Evolutionary conservation across 2,888 invertebrate genomes (phyloP).

Genomic region (Pelosia muscerda): DNA sequence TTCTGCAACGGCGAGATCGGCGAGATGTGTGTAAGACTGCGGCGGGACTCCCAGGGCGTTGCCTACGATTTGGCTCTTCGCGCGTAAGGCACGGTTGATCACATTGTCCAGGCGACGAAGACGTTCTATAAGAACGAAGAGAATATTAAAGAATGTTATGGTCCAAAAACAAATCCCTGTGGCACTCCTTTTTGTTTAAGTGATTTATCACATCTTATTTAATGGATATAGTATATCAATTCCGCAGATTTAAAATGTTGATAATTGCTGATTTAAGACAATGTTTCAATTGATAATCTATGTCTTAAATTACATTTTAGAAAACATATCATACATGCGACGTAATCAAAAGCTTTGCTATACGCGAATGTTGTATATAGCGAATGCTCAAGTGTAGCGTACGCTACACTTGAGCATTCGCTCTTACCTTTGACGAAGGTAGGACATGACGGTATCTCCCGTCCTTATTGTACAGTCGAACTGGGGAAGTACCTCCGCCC

Average conservation of each 20-base stretch:
- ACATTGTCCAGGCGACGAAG: slow-evolving; percentile 76
- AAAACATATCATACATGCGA: not conserved
- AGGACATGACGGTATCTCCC: too few species aligned
- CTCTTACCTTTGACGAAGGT: too few species aligned
- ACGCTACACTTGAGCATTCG: too few species aligned
- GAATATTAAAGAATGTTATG: not conserved
- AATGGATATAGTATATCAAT: not conserved
- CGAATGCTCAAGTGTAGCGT: too few species aligned
- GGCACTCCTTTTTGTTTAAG: not conserved
- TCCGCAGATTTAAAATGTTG: not conserved
- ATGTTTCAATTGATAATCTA: too few species aligned
- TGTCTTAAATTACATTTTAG: too few species aligned
- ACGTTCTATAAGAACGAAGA: slow-evolving; percentile 64
- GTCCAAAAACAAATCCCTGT: not conserved
- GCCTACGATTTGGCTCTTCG: slow-evolving; percentile 70
- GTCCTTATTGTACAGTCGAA: too few species aligned
- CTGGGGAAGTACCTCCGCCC: too few species aligned
- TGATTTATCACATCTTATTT: too few species aligned
- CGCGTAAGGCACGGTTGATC: slow-evolving; percentile 67
- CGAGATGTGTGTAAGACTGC: slow-evolving; percentile 61
- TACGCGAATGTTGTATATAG: not conserved
- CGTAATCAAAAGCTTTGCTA: not conserved
- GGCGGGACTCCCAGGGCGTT: slow-evolving; percentile 69
- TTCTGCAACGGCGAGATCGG: slow-evolving; percentile 76
- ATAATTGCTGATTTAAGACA: too few species aligned